Conservation (phyloP, 2,888 invertebrate genomes). For the Omphaloscelis lunosa region DNA sequence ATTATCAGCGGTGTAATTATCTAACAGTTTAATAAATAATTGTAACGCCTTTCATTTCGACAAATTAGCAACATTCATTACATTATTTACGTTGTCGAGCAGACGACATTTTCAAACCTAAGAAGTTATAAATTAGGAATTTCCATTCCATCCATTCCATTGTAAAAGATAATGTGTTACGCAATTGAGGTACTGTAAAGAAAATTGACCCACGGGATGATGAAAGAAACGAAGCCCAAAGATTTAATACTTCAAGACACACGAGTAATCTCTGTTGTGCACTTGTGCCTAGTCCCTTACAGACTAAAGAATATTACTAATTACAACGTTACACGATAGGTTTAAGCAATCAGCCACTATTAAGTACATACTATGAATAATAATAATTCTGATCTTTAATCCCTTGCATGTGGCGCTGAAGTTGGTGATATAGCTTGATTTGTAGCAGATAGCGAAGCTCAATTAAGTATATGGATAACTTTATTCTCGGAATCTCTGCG, state of each 20-base stretch:
- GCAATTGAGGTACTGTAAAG: too few relatives aligned
- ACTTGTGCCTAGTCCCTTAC: background rate
- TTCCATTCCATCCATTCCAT: too few relatives aligned
- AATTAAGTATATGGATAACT: background rate
- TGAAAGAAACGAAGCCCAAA: background rate
- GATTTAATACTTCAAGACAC: too few relatives aligned
- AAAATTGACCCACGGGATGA: background rate
- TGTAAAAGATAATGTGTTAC: too few relatives aligned
- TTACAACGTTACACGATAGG: background rate
- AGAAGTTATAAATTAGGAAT: too few relatives aligned
- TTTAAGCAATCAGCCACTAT: constrained; percentile 41
- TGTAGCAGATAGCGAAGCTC: background rate
- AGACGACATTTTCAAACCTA: too few relatives aligned
- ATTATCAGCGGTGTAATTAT: too few relatives aligned
- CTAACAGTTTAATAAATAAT: too few relatives aligned
- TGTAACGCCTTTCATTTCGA: too few relatives aligned
- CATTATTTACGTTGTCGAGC: too few relatives aligned
- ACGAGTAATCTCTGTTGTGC: background rate
- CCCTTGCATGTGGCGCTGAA: constrained; percentile 31
- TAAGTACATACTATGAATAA: constrained; percentile 31
- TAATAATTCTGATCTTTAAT: constrained; percentile 48
- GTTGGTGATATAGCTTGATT: constrained; percentile 12
- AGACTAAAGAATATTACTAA: constrained; percentile 13
- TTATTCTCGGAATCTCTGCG: background rate
- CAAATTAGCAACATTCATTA: too few relatives aligned